Base-by-base conservation (phyloP, 2,797 vertebrate species). In the Gallinago solitaria region DNA sequence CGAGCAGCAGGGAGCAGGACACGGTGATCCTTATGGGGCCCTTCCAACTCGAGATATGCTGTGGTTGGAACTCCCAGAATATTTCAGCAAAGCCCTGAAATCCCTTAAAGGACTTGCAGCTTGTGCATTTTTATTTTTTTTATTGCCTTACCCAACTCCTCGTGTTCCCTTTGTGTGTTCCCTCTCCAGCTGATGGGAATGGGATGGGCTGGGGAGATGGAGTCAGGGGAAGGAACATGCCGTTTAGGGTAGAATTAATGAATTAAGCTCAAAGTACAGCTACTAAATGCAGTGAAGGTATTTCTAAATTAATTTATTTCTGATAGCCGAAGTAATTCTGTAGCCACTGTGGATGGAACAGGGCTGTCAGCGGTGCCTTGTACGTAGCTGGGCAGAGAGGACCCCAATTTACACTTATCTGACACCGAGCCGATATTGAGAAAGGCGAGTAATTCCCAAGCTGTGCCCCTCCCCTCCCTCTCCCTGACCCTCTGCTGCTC, bases 321-420 rank as follows among this genome's bases (percentile, higher is more conserved):
- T 56, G 47, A 21, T 24, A 70, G 41, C 30, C 18, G 48, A 37
- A 84, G 33, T 54, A 21, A n/a, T 17, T 59, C 16, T 43, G 50
- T 30, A 7, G 45, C 37, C 39, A 2, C 65, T 71, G 51, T 15
- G 78, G 67, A 13, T 50, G 7, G 23, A 79, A 23, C 23, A 35
- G 21, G 21, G 3, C 13, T 71, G 63, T 78, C 43, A 12, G 35
- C 5, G 24, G 28, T 60, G 50, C 50, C 64, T 43, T 50, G 35
- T 45, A 35, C 0, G 0, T 39, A 45, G 19, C 4, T 60, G 69
- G 12, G 21, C 20, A 37, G 56, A 56, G 57, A 76, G n/a, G 54
- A 57, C 5, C 37, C 21, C 35, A 48, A 8, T 65, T 68, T 20
- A n/a, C 32, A 13, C 45, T 51, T 45, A 3, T 2, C 56, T 54